Evolutionary conservation across 2,113 vertebrate genomes (phyloP).

Genomic region (Gadus macrocephalus): DNA sequence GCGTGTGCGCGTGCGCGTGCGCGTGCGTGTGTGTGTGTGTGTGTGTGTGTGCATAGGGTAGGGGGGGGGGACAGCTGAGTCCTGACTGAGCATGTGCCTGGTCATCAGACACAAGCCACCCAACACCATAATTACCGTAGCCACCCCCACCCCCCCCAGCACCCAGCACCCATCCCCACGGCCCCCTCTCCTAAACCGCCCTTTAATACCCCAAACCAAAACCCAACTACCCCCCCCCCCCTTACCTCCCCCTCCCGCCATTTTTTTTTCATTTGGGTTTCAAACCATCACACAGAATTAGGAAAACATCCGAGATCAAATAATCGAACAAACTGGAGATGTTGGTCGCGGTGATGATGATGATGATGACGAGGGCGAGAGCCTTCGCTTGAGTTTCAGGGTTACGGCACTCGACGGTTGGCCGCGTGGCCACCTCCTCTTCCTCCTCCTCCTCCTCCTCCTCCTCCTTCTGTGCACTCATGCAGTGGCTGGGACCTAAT

Average conservation of each 20-base stretch:
- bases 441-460: background rate
- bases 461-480: conserved; percentile 66
- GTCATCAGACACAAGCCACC: conserved; percentile 63
- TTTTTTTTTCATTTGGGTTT: background rate
- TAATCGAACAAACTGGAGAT: background rate
- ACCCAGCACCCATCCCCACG: conserved; percentile 58
- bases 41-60: conserved; percentile 14
- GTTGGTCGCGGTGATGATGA: too few species aligned
- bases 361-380: too few species aligned
- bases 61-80: conserved; percentile 57
- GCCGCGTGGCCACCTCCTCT: conserved; percentile 17
- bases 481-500: conserved; percentile 76
- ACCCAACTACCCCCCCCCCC: background rate
- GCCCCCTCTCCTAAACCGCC: conserved; percentile 40
- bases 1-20: too few species aligned
- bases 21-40: conserved; percentile 13
- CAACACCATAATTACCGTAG: conserved; percentile 71
- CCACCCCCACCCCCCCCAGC: conserved; percentile 55
- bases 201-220: conserved; percentile 31
- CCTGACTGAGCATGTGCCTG: conserved; percentile 64
- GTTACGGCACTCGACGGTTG: background rate
- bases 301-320: background rate
- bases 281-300: background rate
- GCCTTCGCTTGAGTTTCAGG: background rate
- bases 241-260: too few species aligned